Evolutionary conservation across 2,888 invertebrate species (phyloP), one percentile per base, ranked within the genome.

Genomic region (Linnaemya tessellans): DNA sequence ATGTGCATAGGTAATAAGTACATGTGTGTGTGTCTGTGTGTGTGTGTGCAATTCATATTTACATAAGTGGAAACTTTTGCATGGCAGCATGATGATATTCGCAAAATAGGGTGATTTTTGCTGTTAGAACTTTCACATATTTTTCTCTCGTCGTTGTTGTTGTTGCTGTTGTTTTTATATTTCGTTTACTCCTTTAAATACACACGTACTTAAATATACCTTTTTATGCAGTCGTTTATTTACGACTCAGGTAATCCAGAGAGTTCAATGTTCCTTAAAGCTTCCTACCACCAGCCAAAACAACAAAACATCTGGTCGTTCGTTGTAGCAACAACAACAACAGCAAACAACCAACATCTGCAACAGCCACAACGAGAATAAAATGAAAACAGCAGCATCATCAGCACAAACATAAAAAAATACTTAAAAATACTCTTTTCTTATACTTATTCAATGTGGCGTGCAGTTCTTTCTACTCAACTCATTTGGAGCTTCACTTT

Each of bases 201-300:
- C 35, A 60, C 22, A 65, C 2, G 9, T 1, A 41, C 13, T 8
- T 60, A 20, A 54, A 41, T 41, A 43, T 8, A 20, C n/a, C 13
- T 46, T 67, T 78, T 62, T 20, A 51, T 54, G 70, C 62, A 43
- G 54, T 73, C 60, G 30, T 43, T 41, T 71, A 46, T 80, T 80
- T 80, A 58, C 60, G 80, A 67, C 60, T 68, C 60, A 49, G 82
- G 77, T 82, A 77, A 71, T 77, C 46, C 79, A 79, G 54, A 85
- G 74, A 82, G 85, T 85, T 85, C 85, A 85, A 85, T 85, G 85
- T 85, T 85, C 85, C 78, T 82, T 85, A 54, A 78, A 70, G 79
- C 62, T 74, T 80, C 62, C 80, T 67, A 82, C 62, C 58, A 56
- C 38, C 77, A 82, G 67, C 49, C 73, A 49, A 43, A 71, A 80